Base-by-base conservation (phyloP, 2,888 invertebrate genomes). In the Chrysina gloriosa region DNA sequence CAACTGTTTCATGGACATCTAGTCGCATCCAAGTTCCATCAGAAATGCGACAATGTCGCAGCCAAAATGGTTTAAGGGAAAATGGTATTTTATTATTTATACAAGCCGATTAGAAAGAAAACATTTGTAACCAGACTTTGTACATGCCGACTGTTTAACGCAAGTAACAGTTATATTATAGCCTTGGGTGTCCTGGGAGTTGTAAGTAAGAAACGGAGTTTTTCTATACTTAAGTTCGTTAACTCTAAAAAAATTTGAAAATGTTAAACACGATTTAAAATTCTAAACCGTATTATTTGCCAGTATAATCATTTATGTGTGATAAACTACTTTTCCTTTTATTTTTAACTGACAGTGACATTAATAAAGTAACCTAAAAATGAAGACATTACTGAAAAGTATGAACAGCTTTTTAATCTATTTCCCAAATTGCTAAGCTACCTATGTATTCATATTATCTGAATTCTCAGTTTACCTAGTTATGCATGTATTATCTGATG, bases 181-280 rank as follows among this genome's bases (percentile, higher is more conserved):
- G 67, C 80, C 56, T 73, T 83, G 65, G 81, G 82, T 25, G 36
- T 81, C 54, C 70, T 81, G n/a, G 82, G 82, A 70, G 75, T 81
- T 73, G 81, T 82, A 77, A 76, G 75, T 77, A 27, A 23, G 25
- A 39, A 58, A 58, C 14, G 16, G n/a, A n/a, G 19, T 1, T 42
- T 42, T 19, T 42, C 2, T 42, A 14, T 19, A 16, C 14, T 42
- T 36, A 6, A 4, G 9, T 42, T 2, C 5, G 39, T 2, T n/a
- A 36, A 36, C 36, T 36, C n/a, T 3, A 42, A 42, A 6, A 42
- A 16, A 16, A 16, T 19, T 36, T 36, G 3, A 9, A n/a, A 1
- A 36, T 36, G n/a, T 6, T 34, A 34, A 34, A n/a, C 5, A 34
- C 1, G 36, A 36, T n/a, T 11, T 7, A 7, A 11, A 1, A 1